A percentile compares a stretch with the other conserved stretches of the same genome.
Evolutionary conservation across 2,888 invertebrate genomes (phyloP).

Genomic region (Archips xylosteana): DNA sequence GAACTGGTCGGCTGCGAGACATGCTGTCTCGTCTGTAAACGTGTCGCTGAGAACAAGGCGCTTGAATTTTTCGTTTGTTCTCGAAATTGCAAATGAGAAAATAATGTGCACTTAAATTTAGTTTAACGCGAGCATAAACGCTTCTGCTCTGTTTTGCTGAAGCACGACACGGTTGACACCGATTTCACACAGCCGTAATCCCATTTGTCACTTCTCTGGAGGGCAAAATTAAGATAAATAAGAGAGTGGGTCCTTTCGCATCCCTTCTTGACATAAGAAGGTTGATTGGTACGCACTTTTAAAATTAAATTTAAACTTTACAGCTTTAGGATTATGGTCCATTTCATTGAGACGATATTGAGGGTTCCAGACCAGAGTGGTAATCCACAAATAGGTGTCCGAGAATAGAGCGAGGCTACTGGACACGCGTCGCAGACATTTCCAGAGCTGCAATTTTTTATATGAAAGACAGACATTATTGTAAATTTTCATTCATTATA

Average conservation of each 20-base stretch:
- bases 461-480: constrained; percentile 30
- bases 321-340: constrained; percentile 60
- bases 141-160: constrained; percentile 37
- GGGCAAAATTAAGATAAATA: constrained; percentile 82
- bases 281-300: constrained; percentile 52
- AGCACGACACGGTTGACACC: constrained; percentile 59
- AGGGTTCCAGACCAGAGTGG: constrained; percentile 70
- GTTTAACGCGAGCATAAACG: constrained; percentile 39
- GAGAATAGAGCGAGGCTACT: constrained; percentile 85
- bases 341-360: constrained; percentile 60
- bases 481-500: constrained; percentile 11
- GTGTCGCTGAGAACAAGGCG: constrained; percentile 8
- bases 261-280: constrained; percentile 57
- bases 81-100: constrained; percentile 32
- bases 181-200: constrained; percentile 68
- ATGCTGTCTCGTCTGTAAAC: constrained; percentile 20
- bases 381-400: constrained; percentile 83
- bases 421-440: constrained; percentile 51
- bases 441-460: constrained; percentile 68
- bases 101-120: constrained; percentile 34
- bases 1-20: constrained; percentile 1
- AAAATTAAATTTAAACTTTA: constrained; percentile 63
- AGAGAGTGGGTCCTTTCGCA: constrained; percentile 79
- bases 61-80: constrained; percentile 30
- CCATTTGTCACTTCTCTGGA: constrained; percentile 76